phyloP scores from a whole-genome alignment of 2,113 vertebrate genomes.

The Acanthochromis polyacanthus region DNA sequence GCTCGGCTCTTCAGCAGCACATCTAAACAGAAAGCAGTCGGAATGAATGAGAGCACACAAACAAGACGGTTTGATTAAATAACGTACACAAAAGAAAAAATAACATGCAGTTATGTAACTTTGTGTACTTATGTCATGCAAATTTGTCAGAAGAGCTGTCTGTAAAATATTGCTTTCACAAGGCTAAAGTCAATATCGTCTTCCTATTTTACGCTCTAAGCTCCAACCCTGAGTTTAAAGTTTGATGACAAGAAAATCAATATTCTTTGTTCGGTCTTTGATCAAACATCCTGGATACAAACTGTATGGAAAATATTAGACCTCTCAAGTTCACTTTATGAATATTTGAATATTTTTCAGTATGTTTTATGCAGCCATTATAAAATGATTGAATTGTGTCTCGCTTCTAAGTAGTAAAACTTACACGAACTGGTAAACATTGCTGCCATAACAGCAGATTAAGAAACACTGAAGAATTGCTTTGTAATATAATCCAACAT shows the following conservation, averaged over 20 bases:
- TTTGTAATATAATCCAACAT: neutral
- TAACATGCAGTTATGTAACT: conserved; percentile 24
- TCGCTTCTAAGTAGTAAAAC: neutral
- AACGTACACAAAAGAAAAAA: conserved; percentile 13
- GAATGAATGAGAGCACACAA: conserved; percentile 26
- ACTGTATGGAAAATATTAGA: neutral
- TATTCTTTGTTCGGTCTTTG: no score
- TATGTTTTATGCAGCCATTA: no score
- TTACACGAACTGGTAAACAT: neutral
- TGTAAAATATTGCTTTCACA: neutral
- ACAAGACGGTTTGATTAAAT: conserved; percentile 23
- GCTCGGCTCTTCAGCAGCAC: conserved; percentile 3
- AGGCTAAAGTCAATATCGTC: conserved; percentile 2
- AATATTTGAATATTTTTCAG: no score
- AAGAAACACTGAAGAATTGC: neutral
- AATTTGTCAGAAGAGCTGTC: neutral
- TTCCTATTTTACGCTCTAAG: neutral
- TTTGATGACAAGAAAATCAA: neutral
- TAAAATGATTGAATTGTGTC: no score
- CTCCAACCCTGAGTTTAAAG: neutral
- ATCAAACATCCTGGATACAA: no score
- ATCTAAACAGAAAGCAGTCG: conserved; percentile 16
- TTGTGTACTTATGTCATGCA: neutral
- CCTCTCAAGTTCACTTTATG: neutral
- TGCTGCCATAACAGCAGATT: neutral